Conservation (phyloP, 2,113 vertebrate genomes). For the Elgaria multicarinata region DNA sequence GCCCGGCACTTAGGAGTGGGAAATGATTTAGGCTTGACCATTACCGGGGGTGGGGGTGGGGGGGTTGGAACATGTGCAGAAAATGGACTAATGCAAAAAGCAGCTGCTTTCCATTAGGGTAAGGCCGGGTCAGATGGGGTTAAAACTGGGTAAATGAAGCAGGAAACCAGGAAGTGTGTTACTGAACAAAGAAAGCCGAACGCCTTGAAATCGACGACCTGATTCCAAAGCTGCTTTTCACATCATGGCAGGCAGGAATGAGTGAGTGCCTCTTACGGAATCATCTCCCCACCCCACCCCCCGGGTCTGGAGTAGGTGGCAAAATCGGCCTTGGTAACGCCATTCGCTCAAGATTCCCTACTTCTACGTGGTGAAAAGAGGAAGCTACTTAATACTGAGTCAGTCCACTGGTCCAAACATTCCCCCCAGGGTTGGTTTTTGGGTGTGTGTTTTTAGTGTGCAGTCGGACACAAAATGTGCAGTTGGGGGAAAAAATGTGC, state of each 20-base stretch:
- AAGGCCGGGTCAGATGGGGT: conserved; percentile 70
- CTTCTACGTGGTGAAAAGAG: too few relatives aligned
- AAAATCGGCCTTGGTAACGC: too few relatives aligned
- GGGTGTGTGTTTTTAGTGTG: too few relatives aligned
- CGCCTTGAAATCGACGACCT: background rate
- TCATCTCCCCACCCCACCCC: background rate
- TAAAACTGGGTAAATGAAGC: conserved; percentile 71
- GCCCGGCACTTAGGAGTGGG: conserved; percentile 55
- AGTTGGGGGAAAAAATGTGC: too few relatives aligned
- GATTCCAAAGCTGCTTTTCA: background rate
- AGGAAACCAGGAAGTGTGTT: conserved; percentile 69
- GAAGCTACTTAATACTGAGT: too few relatives aligned
- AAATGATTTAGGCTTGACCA: conserved; percentile 67
- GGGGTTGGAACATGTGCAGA: too few relatives aligned
- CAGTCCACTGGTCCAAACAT: too few relatives aligned
- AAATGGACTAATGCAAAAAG: conserved; percentile 53
- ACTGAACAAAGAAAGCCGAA: conserved; percentile 59
- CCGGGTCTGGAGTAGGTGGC: too few relatives aligned
- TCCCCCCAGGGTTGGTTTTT: too few relatives aligned
- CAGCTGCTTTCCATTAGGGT: conserved; percentile 71
- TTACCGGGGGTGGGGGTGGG: too few relatives aligned
- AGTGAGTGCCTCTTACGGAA: background rate
- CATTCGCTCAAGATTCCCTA: too few relatives aligned
- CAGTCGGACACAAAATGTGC: too few relatives aligned
- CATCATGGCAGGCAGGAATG: background rate